Evolutionary conservation across 1,140 invertebrate species (phyloP).

Genomic region (Cherax destructor): DNA sequence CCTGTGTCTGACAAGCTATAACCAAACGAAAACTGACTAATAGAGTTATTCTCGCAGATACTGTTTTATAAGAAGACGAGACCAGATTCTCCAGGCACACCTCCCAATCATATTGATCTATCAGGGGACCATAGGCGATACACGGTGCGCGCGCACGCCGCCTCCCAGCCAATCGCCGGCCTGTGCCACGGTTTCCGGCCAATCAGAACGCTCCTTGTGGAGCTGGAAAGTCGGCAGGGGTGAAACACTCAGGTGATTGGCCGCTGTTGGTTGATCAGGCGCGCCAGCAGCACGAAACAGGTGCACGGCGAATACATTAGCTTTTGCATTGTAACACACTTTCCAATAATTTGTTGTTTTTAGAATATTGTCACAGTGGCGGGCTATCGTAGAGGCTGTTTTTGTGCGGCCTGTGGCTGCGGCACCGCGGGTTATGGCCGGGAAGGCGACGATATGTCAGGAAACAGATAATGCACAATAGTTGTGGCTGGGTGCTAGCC

Average conservation of each 20-base stretch:
- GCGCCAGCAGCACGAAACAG: conserved; percentile 55
- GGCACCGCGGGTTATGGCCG: conserved; percentile 21
- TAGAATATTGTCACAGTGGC: conserved; percentile 21
- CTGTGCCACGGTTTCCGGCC: not conserved
- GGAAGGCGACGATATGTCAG: conserved; percentile 30
- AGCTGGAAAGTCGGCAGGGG: conserved; percentile 24
- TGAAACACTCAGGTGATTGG: conserved; percentile 1
- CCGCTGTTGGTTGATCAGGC: conserved; percentile 17
- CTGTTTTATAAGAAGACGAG: conserved; percentile 72
- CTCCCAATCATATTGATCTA: conserved; percentile 72
- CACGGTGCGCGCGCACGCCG: conserved; percentile 53
- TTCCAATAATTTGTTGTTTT: conserved; percentile 55
- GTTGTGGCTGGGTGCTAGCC: not conserved
- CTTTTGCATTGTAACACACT: conserved; percentile 60
- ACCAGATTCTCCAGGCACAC: conserved; percentile 71
- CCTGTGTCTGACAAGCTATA: conserved; percentile 72
- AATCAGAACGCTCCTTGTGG: not conserved
- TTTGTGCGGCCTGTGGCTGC: conserved; percentile 17
- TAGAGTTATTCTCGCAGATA: conserved; percentile 73
- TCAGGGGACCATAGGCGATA: conserved; percentile 61
- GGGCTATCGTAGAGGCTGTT: not conserved
- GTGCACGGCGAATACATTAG: conserved; percentile 67
- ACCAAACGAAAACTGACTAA: conserved; percentile 73
- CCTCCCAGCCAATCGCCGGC: conserved; percentile 44
- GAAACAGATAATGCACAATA: conserved; percentile 55